phyloP scores from a whole-genome alignment of 2,113 vertebrate species.

The Calidris pygmaea region DNA sequence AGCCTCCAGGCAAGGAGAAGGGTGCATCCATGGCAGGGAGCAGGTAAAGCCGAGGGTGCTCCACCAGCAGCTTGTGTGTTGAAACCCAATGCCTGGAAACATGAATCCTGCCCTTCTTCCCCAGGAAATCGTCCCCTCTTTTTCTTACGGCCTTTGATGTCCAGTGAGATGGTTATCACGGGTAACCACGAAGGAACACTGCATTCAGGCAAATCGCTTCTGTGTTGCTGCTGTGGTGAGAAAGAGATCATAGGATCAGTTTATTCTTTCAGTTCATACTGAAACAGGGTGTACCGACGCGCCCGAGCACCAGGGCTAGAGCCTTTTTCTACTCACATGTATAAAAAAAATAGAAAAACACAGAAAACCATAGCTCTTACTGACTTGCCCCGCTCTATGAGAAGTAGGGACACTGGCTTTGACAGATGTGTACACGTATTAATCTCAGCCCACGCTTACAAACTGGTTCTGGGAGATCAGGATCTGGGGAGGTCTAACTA shows the following conservation, averaged over 20 bases:
- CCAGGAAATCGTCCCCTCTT: fast-evolving
- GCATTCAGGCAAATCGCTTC: not conserved
- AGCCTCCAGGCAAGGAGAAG: not conserved
- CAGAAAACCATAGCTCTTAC: not conserved
- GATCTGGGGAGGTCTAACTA: not conserved
- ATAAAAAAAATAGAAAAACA: not conserved
- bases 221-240: fast-evolving
- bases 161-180: not conserved
- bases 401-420: fast-evolving
- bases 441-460: not conserved
- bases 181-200: not conserved
- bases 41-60: not conserved
- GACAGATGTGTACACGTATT: fast-evolving
- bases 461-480: not conserved
- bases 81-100: not conserved
- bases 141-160: not conserved
- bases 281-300: no score
- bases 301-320: not conserved
- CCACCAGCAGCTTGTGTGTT: not conserved
- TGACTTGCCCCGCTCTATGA: not conserved
- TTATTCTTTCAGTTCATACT: not conserved
- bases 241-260: not conserved
- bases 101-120: not conserved
- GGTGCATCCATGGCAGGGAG: not conserved
- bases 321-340: fast-evolving